Evolutionary conservation across 2,113 vertebrate genomes (phyloP).

Genomic region (Heliornis fulica): DNA sequence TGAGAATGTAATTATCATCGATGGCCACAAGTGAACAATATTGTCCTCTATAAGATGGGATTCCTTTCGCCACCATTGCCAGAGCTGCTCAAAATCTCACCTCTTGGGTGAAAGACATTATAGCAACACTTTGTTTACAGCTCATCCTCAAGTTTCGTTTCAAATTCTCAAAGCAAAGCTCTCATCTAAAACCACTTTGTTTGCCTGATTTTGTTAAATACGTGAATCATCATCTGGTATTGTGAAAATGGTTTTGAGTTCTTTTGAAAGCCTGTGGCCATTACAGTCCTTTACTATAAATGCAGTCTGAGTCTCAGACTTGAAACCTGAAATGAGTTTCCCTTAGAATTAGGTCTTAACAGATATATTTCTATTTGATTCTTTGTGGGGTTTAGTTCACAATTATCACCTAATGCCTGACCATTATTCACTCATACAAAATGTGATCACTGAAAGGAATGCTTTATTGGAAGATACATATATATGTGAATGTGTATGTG

Average conservation of each 20-base stretch:
- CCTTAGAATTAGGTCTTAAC: not conserved
- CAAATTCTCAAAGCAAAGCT: not conserved
- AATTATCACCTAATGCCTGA: not conserved
- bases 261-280: not conserved
- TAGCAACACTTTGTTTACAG: not conserved
- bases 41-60: not conserved
- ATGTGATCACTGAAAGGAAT: not conserved
- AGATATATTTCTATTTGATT: not conserved
- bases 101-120: not conserved
- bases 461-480: not conserved
- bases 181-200: not conserved
- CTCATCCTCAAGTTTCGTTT: not conserved
- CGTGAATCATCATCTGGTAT: not conserved
- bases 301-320: not conserved
- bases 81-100: not conserved
- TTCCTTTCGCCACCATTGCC: not conserved
- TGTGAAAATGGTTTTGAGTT: not conserved
- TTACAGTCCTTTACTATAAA: not conserved
- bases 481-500: too few species aligned
- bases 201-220: not conserved
- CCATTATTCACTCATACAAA: not conserved
- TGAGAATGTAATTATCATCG: not conserved
- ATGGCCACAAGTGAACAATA: not conserved
- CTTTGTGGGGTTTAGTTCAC: not conserved
- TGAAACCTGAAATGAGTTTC: not conserved